A percentile compares a stretch with the other conserved stretches of the same genome.
phyloP scores from a whole-genome alignment of 2,113 vertebrate species.

The Gymnobelideus leadbeateri region DNA sequence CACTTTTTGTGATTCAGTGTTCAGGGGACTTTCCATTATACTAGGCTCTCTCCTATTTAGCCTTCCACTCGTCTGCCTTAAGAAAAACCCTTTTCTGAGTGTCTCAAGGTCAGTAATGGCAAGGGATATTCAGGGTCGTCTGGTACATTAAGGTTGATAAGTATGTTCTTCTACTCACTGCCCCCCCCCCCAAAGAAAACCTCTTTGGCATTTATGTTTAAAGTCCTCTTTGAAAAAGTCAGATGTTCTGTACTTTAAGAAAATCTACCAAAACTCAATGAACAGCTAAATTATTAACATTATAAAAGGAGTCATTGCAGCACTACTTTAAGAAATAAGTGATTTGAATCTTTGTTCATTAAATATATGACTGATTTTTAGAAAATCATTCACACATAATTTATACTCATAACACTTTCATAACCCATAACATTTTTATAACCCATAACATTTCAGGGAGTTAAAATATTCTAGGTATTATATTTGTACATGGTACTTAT shows the following conservation, averaged over 20 bases:
- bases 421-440: neutral
- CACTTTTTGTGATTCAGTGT: too few species aligned
- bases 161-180: too few species aligned
- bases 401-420: neutral
- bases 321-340: slow-evolving; percentile 20
- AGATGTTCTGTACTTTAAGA: neutral
- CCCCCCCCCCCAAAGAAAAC: too few species aligned
- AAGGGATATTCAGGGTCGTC: too few species aligned
- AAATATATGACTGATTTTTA: neutral
- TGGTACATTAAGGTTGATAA: too few species aligned
- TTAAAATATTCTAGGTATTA: neutral
- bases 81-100: too few species aligned
- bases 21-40: too few species aligned
- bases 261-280: neutral
- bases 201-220: too few species aligned
- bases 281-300: neutral
- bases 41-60: too few species aligned
- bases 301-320: neutral
- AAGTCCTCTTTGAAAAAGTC: too few species aligned
- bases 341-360: neutral
- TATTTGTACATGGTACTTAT: neutral
- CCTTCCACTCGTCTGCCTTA: too few species aligned
- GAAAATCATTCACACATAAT: neutral
- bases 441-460: neutral
- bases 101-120: too few species aligned